Evolutionary conservation across 2,888 invertebrate genomes (phyloP), one percentile per base, ranked within the genome.

Genomic region (Adelphocoris suturalis): DNA sequence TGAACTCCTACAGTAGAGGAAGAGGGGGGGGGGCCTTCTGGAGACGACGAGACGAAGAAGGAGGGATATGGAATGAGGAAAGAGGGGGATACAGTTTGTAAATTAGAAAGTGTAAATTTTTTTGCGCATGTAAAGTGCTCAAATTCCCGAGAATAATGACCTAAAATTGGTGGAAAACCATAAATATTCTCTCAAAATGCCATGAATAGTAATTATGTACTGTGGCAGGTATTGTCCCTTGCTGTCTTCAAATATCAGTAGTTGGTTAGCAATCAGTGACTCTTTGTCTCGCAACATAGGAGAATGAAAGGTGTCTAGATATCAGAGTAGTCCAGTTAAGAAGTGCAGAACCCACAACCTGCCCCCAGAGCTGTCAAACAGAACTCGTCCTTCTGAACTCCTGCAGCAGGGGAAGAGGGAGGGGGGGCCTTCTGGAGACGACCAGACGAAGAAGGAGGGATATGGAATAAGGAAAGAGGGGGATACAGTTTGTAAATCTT

Each of bases 401-500:
- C 5, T 4, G 5, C 9, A 23, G 27, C 52, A 37, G 37, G 7
- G 68, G 19, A 23, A 23, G 23, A 23, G 68, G 23, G 68, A 27
- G 68, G 23, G 68, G 19, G 23, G 23, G 68, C 68, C 68, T 68
- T 23, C 68, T 68, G 68, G 68, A 68, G 68, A 68, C 78, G 47
- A 27, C 14, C 1, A 27, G 19, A 28, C 75, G 19, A 28, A 13
- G 23, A 37, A 23, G 76, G 27, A 76, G 75, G 75, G 76, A 76
- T 76, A 76, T 14, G 76, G 76, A 48, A 81, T 12, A 12, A 23
- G 82, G 48, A 48, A 52, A 27, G 82, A 19, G 82, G 55, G 27
- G 82, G 86, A 86, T 86, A 86, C 68, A 68, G 68, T 75, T 86
- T 86, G 86, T 86, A 86, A 86, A 86, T 86, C 86, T 86, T 86